A percentile compares a stretch with the other conserved stretches of the same genome.
Evolutionary conservation across 2,797 vertebrate genomes (phyloP).

Genomic region (Buphagus erythrorhynchus): DNA sequence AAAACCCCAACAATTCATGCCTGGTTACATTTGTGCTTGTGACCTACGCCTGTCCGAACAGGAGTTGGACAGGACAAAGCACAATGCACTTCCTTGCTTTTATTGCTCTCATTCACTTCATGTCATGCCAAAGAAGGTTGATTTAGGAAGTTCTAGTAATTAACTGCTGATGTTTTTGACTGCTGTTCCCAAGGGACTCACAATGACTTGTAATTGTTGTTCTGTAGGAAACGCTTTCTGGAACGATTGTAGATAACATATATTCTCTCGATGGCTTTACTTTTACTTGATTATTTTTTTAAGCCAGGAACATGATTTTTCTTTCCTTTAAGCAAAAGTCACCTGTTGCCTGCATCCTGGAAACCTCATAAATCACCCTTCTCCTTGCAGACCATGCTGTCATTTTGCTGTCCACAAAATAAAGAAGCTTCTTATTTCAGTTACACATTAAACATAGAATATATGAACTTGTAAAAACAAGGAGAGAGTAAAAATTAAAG

Average conservation of each 20-base stretch:
- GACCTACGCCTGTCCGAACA: slow-evolving; percentile 68
- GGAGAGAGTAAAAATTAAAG: background rate
- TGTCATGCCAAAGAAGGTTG: slow-evolving; percentile 76
- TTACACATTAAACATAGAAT: background rate
- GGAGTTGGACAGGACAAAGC: slow-evolving; percentile 75
- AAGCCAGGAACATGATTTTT: background rate
- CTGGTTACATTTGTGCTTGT: slow-evolving; percentile 60
- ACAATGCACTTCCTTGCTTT: slow-evolving; percentile 76
- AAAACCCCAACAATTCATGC: slow-evolving; percentile 2
- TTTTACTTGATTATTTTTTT: slow-evolving; percentile 38
- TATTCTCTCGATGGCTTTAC: background rate
- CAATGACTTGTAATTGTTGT: slow-evolving; percentile 62
- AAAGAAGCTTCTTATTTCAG: background rate
- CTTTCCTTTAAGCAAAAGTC: slow-evolving; percentile 16
- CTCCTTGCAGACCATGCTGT: background rate
- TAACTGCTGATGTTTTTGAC: slow-evolving; percentile 75
- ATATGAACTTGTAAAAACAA: background rate
- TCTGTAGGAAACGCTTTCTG: slow-evolving; percentile 67
- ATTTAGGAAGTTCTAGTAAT: slow-evolving; percentile 72
- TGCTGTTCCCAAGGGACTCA: slow-evolving; percentile 55
- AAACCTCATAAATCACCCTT: background rate
- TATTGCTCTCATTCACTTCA: slow-evolving; percentile 76
- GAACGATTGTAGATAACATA: slow-evolving; percentile 25
- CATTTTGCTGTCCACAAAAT: background rate
- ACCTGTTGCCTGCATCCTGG: background rate